Evolutionary conservation across 2,797 vertebrate genomes (phyloP).

Genomic region (Phrynocephalus guinanensis): DNA sequence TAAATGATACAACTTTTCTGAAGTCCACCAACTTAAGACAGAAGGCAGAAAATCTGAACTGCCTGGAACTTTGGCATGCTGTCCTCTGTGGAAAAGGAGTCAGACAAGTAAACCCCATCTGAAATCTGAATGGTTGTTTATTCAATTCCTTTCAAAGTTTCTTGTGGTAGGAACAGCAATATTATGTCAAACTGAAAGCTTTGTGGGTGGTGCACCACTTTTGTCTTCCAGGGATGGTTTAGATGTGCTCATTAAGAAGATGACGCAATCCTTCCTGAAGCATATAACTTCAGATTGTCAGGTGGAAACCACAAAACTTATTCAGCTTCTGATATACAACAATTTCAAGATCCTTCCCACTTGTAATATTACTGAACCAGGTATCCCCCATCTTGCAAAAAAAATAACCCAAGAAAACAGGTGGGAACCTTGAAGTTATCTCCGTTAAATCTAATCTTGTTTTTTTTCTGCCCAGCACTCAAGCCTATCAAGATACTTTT

Average conservation of each 20-base stretch:
- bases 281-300: neutral
- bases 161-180: neutral
- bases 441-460: too few species aligned
- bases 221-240: neutral
- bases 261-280: neutral
- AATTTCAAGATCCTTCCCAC: too few species aligned
- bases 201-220: too few species aligned
- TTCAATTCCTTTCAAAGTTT: neutral
- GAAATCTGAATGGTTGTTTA: neutral
- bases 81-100: too few species aligned
- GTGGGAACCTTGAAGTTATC: too few species aligned
- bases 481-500: too few species aligned
- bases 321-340: neutral
- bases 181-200: neutral
- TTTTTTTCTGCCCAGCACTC: too few species aligned
- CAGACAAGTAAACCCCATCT: neutral
- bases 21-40: neutral
- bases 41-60: neutral
- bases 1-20: neutral
- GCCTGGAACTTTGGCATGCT: neutral
- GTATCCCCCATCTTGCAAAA: too few species aligned
- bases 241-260: neutral
- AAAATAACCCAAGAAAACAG: too few species aligned
- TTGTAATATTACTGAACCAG: too few species aligned
- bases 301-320: neutral